A percentile compares a stretch with the other conserved stretches of the same genome.
Conservation (phyloP, 1,140 invertebrate species). For the Chymomyza costata region DNA sequence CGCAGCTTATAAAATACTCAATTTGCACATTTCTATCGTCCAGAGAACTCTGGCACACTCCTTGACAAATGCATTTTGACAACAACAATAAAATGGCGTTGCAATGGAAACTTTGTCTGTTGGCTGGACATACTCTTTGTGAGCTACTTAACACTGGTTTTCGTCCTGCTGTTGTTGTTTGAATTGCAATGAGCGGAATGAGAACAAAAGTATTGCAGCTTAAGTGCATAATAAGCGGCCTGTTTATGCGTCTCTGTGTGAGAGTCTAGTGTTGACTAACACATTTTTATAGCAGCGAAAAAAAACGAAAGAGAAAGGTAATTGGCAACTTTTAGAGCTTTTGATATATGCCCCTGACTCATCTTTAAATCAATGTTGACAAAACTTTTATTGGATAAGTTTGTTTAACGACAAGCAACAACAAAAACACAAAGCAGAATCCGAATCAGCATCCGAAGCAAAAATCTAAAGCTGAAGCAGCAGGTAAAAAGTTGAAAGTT, state of each 20-base stretch:
- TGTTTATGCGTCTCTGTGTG: conserved; percentile 7
- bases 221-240: conserved; percentile 44
- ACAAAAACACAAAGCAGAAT: conserved; percentile 22
- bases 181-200: no score
- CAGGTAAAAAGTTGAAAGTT: conserved; percentile 63
- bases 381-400: conserved; percentile 75
- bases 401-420: conserved; percentile 70
- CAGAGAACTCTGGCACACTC: conserved; percentile 34
- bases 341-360: conserved; percentile 59
- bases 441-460: conserved; percentile 9
- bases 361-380: conserved; percentile 75
- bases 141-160: conserved; percentile 54
- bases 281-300: conserved; percentile 6
- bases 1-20: no score
- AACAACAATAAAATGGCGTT: conserved; percentile 29
- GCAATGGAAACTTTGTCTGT: conserved; percentile 42
- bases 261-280: neutral
- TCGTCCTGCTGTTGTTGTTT: conserved; percentile 34
- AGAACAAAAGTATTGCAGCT: conserved; percentile 33
- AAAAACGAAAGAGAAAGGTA: conserved; percentile 14
- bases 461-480: no score
- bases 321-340: conserved; percentile 15
- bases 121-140: conserved; percentile 42
- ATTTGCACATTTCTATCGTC: neutral
- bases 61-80: conserved; percentile 54